These are phyloP conservation scores for Silurus meridionalis DNA, from an alignment of 2,113 vertebrate genomes.

Conservation along the genomic window DNA sequence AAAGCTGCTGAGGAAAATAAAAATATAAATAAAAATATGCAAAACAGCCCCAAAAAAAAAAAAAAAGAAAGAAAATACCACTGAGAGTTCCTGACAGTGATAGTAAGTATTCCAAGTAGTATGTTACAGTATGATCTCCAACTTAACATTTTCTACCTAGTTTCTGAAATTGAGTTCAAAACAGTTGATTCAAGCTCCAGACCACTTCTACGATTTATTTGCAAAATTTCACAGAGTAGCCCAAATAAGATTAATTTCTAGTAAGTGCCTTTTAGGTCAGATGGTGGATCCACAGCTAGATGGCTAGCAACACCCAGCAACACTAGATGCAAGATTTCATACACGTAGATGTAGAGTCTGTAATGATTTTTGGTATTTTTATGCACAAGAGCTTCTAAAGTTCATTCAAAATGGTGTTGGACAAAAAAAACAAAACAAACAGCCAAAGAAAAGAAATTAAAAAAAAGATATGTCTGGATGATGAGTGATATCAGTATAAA, in stretches of 20 bases:
- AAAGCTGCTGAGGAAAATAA: background rate
- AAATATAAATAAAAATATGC: background rate
- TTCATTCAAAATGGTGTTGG: background rate
- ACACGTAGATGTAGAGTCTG: background rate
- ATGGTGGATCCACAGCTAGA: background rate
- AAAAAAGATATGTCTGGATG: background rate
- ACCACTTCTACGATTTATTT: background rate
- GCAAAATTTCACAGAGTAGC: background rate
- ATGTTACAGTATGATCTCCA: background rate
- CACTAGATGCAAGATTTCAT: background rate
- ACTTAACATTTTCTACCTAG: background rate
- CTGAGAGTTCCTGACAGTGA: too few species aligned
- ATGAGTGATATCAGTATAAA: background rate
- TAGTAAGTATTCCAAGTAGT: background rate
- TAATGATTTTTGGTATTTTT: background rate
- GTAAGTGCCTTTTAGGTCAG: background rate
- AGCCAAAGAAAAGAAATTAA: background rate
- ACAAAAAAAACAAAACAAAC: background rate
- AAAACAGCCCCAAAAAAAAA: background rate
- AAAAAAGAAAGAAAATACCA: background rate
- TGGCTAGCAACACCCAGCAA: background rate
- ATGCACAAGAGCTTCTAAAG: background rate
- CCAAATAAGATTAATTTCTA: background rate
- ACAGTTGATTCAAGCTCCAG: background rate
- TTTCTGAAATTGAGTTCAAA: constrained; percentile 3